These are phyloP conservation scores for Lutraria rhynchaena DNA, from an alignment of 1,140 invertebrate species.

Conservation along the genomic window DNA sequence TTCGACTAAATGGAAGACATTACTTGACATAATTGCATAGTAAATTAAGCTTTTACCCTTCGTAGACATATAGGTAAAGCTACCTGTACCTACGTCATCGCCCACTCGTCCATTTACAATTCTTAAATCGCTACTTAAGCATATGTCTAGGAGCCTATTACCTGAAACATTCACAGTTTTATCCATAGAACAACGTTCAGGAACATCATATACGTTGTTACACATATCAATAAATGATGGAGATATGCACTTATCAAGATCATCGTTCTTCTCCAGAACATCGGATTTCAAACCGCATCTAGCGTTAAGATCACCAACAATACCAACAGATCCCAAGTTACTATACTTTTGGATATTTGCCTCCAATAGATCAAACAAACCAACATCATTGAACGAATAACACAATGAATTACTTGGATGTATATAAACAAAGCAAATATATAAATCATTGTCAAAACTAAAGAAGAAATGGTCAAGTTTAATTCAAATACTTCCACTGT, in stretches of 20 bases:
- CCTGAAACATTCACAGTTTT: conserved; percentile 3
- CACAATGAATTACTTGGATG: neutral
- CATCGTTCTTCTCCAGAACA: neutral
- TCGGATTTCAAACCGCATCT: neutral
- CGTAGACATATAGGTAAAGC: neutral
- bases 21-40: conserved; percentile 15
- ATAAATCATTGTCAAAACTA: neutral
- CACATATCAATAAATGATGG: neutral
- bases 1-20: too few species aligned
- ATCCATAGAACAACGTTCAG: neutral
- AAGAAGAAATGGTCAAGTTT: neutral
- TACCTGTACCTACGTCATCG: neutral
- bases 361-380: neutral
- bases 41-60: conserved; percentile 24
- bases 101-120: conserved; percentile 31
- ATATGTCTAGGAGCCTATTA: conserved; percentile 19
- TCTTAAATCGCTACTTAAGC: neutral
- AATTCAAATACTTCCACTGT: neutral
- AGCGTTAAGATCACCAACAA: conserved; percentile 22
- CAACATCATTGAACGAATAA: neutral
- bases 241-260: neutral
- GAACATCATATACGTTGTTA: neutral
- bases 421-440: conserved; percentile 10
- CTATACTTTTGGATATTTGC: too few species aligned
- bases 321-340: neutral